Evolutionary conservation across 1,140 invertebrate genomes (phyloP), one percentile per base, ranked within the genome.

Genomic region (Hyles euphorbiae): DNA sequence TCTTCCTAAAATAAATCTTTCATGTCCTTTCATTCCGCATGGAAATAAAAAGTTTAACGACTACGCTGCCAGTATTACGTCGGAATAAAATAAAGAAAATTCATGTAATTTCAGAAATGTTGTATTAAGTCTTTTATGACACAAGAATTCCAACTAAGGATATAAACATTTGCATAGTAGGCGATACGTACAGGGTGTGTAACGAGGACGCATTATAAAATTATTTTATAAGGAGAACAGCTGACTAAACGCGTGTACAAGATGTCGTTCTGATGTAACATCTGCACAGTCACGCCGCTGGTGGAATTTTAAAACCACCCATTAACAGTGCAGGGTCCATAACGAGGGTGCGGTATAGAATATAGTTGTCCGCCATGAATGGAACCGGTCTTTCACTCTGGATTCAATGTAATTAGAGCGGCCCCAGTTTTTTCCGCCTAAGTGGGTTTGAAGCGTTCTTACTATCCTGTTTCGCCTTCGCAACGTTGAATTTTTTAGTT

Each of bases 371-470:
- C 49, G 68, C 65, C 58, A 73, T 81, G 77, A 81, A 81, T 75
- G 71, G 60, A 52, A 57, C 59, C 56, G 36, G 72, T 64, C 72
- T 79, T 81, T 84, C 70, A 74, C 65, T 65, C 65, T 69, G 65
- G 65, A 64, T 76, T 78, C 77, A 79, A 79, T 84, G 74, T 82
- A 84, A 82, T 84, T 84, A 84, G 77, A 71, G 70, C 74, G 62
- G 61, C 67, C 65, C 67, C 60, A 56, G 68, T 70, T 81, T 74
- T 78, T 78, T 78, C 72, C 73, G 68, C 70, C 72, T 74, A 78
- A 81, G 75, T 76, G 72, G 70, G 56, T 74, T 73, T 75, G 62
- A 68, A 76, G 70, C 67, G 66, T 71, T 74, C 70, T 70, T 67
- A 57, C 61, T 53, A 60, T 64, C 60, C 68, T 70, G 64, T 72